Evolutionary conservation across 1,140 invertebrate genomes (phyloP), one percentile per base, ranked within the genome.

Genomic region (Laupala kohalensis): DNA sequence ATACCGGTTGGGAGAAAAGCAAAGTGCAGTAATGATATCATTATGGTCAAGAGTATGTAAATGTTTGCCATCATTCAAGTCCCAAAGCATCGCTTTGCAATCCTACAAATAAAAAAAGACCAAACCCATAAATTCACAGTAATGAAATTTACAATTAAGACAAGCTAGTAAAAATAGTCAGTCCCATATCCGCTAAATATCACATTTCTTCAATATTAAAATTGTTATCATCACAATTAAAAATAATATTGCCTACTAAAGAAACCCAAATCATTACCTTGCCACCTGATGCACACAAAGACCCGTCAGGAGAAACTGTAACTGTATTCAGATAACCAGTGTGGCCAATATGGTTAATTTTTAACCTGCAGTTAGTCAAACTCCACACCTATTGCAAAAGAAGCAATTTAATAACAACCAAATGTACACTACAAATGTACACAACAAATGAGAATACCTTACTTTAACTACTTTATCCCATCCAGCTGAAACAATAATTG

Each of bases 1-100:
- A 80, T 99, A 99, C 80, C 98, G 91, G 84, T 99, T 99, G 68
- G 98, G 98, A 77, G 95, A 98, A 89, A 99, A 99, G 88, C 95
- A 96, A 75, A 99, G 84, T 6, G 97, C 92, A 78, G 96, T 98
- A 83, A 99, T 99, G 79, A 95, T 95, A 78, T 99, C 97, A 82
- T 96, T 97, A 81, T 98, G 97, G 78, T 99, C 95, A 75, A 99
- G 85, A 29, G 97, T 99, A 84, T 99, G 98, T 77, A 99, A 85
- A 82, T 99, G 97, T 83, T 99, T 99, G 83, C 96, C 96, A 81
- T 99, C 98, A 84, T 99, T 99, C 76, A 99, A 84, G 83, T 99
- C 98, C 97, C 97, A 99, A 68, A 99, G 83, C 95, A 99, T 98
- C 12, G 97, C 97, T 84, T 97, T 96, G 83, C 95, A 96, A 84